Evolutionary conservation across 2,888 invertebrate species (phyloP), one percentile per base, ranked within the genome.

Genomic region (Cantharis flavilabris): DNA sequence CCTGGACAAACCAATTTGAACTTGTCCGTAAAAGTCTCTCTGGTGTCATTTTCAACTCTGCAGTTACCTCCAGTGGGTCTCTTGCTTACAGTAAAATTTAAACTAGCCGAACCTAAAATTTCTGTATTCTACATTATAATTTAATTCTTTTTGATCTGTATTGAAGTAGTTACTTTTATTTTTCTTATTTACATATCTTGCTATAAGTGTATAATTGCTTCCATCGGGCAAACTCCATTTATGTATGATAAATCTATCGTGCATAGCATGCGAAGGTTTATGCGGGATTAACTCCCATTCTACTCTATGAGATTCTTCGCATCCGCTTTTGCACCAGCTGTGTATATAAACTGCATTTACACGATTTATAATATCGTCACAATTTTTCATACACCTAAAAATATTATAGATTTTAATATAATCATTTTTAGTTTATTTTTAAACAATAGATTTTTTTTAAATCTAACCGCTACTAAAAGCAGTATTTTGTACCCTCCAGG

Each of bases 61-160:
- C 33, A 49, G 5, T 5, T 0, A 13, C n/a, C 7, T 0, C 1
- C 1, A 49, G 0, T 0, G 7, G 49, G 49, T 7, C 1, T 2
- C 49, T 5, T 49, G n/a, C 33, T 13, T 33, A 49, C 49, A n/a
- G 4, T 7, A 2, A 49, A n/a, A n/a, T 5, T n/a, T 7, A n/a
- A n/a, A 2, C 5, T n/a, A n/a, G n/a, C 49, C 0, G 0, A 7
- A 49, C n/a, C 49, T 49, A 49, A 2, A 49, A 4, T n/a, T 7
- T 1, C 49, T 49, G n/a, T 49, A 49, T n/a, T 49, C n/a, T 3
- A 4, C 7, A 7, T 1, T 9, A n/a, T 49, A 49, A n/a, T 49
- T n/a, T 49, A 7, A 49, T n/a, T 49, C 7, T n/a, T 49, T n/a
- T n/a, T n/a, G n/a, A 49, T 7, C 5, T 49, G 9, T 7, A 49